phyloP scores from a whole-genome alignment of 2,113 vertebrate species.

The Pelusios castaneus region DNA sequence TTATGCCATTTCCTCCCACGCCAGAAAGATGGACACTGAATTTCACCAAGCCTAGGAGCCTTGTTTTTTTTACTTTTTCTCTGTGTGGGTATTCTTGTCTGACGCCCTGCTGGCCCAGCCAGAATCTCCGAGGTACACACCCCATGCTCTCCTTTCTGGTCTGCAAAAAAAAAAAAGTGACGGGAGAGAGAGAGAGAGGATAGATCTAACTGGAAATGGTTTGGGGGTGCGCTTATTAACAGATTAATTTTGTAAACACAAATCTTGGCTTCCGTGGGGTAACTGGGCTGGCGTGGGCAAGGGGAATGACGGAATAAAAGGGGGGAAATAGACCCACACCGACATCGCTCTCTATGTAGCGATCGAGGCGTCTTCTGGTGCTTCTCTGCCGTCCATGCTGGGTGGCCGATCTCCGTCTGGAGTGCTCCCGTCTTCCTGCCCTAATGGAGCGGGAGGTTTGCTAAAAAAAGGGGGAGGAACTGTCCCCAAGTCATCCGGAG shows the following conservation, averaged over 20 bases:
- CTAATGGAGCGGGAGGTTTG: no score
- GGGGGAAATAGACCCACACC: neutral
- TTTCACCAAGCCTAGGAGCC: conserved; percentile 20
- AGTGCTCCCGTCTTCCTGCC: no score
- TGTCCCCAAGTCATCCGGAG: neutral
- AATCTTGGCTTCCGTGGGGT: neutral
- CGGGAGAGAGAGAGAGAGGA: conserved; percentile 57
- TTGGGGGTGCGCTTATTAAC: conserved; percentile 64
- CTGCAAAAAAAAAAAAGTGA: neutral
- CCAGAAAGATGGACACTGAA: conserved; percentile 20
- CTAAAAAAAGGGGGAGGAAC: no score
- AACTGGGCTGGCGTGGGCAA: neutral
- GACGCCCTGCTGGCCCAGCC: no score
- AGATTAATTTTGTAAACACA: no score
- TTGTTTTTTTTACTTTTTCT: neutral
- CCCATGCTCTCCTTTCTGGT: conserved; percentile 16
- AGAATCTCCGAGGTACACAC: neutral
- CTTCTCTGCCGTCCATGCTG: no score
- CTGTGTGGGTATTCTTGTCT: no score
- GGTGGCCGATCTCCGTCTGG: no score
- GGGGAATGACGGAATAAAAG: neutral
- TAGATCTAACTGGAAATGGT: conserved; percentile 68
- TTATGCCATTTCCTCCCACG: conserved; percentile 14
- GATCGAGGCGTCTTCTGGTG: no score
- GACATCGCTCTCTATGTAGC: no score